Evolutionary conservation across 2,797 vertebrate species (phyloP).

Genomic region (Malurus leucopterus): DNA sequence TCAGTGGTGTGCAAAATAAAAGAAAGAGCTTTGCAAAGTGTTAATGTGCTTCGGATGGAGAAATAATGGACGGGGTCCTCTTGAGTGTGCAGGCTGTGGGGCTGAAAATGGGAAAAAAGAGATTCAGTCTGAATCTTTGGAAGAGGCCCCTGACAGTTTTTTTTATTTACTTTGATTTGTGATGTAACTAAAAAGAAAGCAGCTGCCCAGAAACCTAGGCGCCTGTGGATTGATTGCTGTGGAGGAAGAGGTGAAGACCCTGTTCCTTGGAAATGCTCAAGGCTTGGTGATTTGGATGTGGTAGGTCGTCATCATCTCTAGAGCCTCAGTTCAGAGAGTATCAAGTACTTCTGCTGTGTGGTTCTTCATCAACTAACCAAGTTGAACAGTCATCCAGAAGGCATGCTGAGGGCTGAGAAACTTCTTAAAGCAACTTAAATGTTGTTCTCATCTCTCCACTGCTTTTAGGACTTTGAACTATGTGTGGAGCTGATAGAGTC

Average conservation of each 20-base stretch:
- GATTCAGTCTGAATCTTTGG: background rate
- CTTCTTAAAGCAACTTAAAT: background rate
- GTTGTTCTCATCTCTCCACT: background rate
- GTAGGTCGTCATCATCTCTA: background rate
- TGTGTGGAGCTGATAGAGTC: background rate
- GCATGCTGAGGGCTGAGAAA: background rate
- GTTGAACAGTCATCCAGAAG: background rate
- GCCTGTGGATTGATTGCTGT: background rate
- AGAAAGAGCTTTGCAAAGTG: background rate
- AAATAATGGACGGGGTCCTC: background rate
- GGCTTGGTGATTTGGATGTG: background rate
- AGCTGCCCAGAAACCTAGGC: background rate
- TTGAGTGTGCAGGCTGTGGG: background rate
- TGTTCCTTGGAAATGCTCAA: background rate
- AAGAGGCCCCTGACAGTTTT: background rate
- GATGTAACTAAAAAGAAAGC: slow-evolving; percentile 29
- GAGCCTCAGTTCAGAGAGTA: background rate
- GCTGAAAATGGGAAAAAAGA: background rate
- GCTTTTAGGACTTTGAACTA: background rate
- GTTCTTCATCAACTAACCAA: background rate
- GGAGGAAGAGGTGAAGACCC: slow-evolving; percentile 1
- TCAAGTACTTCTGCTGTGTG: background rate
- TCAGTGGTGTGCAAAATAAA: background rate
- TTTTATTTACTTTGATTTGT: slow-evolving; percentile 33
- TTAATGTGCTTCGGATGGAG: background rate